Percentiles rank a stretch among this genome's conserved stretches.
Conservation (phyloP, 2,797 vertebrate genomes). For the Dipus sagitta region DNA sequence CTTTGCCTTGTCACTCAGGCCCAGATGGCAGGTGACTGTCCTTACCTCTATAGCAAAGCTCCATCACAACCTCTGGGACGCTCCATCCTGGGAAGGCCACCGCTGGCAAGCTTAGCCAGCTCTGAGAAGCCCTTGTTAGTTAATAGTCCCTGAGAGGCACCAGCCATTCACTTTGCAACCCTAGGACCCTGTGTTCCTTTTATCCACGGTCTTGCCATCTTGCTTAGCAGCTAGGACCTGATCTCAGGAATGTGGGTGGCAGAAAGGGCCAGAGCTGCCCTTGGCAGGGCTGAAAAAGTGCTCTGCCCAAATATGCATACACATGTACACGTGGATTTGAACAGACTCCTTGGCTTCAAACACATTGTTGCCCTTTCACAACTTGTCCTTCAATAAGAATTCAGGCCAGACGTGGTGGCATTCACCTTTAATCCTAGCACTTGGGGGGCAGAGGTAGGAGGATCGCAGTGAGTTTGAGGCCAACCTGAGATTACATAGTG, state of each 20-base stretch:
- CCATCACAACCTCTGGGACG: not conserved
- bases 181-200: not conserved
- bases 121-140: not conserved
- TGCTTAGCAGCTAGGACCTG: not conserved
- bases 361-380: not conserved
- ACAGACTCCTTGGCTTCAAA: not conserved
- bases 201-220: not conserved
- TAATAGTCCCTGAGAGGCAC: not conserved
- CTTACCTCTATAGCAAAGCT: not conserved
- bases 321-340: not conserved
- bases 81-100: not conserved
- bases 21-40: not conserved
- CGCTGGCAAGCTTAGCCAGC: not conserved
- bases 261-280: not conserved
- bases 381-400: constrained; percentile 32
- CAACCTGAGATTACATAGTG: too few species aligned
- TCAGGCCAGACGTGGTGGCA: not conserved
- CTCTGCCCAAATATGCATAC: not conserved
- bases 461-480: too few species aligned
- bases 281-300: not conserved
- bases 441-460: too few species aligned
- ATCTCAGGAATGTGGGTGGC: not conserved
- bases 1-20: not conserved
- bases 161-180: not conserved
- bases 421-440: too few species aligned